Evolutionary conservation across 2,888 invertebrate genomes (phyloP), one percentile per base, ranked within the genome.

Genomic region (Zootermopsis nevadensis): DNA sequence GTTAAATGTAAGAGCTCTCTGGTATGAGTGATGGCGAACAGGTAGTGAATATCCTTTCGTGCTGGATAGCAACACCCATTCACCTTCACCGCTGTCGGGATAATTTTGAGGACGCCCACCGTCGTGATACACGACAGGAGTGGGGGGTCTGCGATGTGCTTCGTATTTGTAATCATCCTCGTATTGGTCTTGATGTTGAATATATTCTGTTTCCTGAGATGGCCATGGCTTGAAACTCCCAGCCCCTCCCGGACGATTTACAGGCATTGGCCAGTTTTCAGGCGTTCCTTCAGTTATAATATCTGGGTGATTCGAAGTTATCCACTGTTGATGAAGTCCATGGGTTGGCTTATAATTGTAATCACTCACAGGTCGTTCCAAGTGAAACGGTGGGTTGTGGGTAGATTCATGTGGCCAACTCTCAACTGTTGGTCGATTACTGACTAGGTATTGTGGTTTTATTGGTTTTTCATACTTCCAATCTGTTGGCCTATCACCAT

Each of bases 11-110:
- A 91, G 88, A 3, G 90, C 89, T 76, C 90, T 88, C 84, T 90
- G 89, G 31, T 89, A 87, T 53, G 86, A 86, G 12, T 87, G 86
- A 48, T 86, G 86, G 53, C 88, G 86, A 89, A 88, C 92, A 3
- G 90, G 90, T 82, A 91, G 91, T 84, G 93, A 92, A 87, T 95
- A 95, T 0, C 95, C 95, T 89, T 95, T 94, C 22, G 95, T 95
- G 6, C 95, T 95, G 0, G 95, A 95, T 12, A 95, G 89, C 2
- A 95, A 89, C 2, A 95, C 93, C 95, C 95, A 95, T 86, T 95
- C 94, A 0, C 95, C 95, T 84, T 95, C 94, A 0, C 94, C 94
- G 84, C 91, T 91, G 0, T 92, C 91, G 0, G 94, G 94, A 88
- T 94, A 92, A 3, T 91, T 91, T 4, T 90, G 89, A 0, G 93